phyloP scores from a whole-genome alignment of 2,888 invertebrate species.

The Melolontha melolontha region DNA sequence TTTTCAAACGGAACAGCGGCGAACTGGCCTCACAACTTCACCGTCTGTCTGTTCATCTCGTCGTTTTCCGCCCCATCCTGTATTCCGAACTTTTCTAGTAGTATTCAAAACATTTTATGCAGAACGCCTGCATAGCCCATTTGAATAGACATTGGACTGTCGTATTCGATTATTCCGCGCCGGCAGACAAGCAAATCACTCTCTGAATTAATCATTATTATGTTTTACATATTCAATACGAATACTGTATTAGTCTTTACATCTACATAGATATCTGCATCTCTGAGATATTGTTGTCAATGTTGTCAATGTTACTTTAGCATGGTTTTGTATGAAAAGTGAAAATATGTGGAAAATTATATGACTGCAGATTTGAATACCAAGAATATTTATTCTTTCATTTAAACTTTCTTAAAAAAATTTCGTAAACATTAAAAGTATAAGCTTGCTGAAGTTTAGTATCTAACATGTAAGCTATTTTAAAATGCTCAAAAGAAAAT shows the following conservation, averaged over 20 bases:
- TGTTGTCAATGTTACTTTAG: too few species aligned
- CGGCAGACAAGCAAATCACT: constrained; percentile 45
- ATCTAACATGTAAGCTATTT: too few species aligned
- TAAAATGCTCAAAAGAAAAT: too few species aligned
- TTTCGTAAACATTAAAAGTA: too few species aligned
- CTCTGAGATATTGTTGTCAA: too few species aligned
- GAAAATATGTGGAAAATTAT: too few species aligned
- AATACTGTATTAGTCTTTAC: constrained; percentile 5
- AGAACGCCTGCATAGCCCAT: constrained; percentile 45
- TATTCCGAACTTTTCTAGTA: constrained; percentile 43
- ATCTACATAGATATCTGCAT: constrained; percentile 1
- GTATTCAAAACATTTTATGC: constrained; percentile 48
- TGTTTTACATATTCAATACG: constrained; percentile 45
- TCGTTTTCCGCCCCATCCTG: neutral
- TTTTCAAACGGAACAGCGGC: constrained; percentile 16
- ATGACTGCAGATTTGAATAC: too few species aligned
- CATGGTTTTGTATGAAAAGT: too few species aligned
- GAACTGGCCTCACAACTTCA: neutral
- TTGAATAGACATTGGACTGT: constrained; percentile 48
- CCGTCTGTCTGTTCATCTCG: neutral
- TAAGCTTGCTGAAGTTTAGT: too few species aligned
- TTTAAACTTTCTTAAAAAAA: too few species aligned
- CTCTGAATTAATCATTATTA: constrained; percentile 48
- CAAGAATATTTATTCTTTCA: too few species aligned
- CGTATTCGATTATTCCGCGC: constrained; percentile 48